phyloP scores from a whole-genome alignment of 1,140 invertebrate genomes.

The Bombus impatiens region DNA sequence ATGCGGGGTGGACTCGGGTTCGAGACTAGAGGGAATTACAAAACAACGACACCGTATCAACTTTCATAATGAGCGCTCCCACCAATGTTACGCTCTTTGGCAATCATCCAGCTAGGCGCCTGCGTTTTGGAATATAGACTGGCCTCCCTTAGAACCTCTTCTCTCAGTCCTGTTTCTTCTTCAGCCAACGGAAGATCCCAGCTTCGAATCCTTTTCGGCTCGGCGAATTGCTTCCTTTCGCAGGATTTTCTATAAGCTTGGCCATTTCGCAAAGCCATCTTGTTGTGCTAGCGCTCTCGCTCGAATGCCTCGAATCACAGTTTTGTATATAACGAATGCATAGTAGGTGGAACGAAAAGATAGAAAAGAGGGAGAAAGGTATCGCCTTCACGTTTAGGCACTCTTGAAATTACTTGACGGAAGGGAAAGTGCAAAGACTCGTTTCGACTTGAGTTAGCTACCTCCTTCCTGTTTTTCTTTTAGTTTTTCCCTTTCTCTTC shows the following conservation, averaged over 20 bases:
- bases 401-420: conserved; percentile 60
- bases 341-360: conserved; percentile 2
- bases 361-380: conserved; percentile 9
- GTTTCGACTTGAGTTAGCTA: conserved; percentile 27
- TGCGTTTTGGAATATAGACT: conserved; percentile 61
- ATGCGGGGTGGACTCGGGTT: conserved; percentile 22
- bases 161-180: conserved; percentile 39
- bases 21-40: conserved; percentile 69
- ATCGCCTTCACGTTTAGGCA: conserved; percentile 40
- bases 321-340: conserved; percentile 50
- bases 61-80: conserved; percentile 77
- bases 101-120: conserved; percentile 71
- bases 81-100: conserved; percentile 77
- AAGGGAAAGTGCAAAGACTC: conserved; percentile 60
- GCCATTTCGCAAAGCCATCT: conserved; percentile 68
- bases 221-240: conserved; percentile 66
- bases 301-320: conserved; percentile 51
- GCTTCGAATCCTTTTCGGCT: conserved; percentile 65
- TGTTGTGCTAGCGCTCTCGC: conserved; percentile 55
- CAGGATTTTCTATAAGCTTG: conserved; percentile 69
- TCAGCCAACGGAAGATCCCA: conserved; percentile 39
- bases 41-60: conserved; percentile 78
- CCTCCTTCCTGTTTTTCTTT: not conserved
- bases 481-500: not conserved
- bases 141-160: conserved; percentile 14